Percentiles rank a stretch among this genome's conserved stretches.
Evolutionary conservation across 2,113 vertebrate genomes (phyloP).

Genomic region (Muntiacus muntjak): DNA sequence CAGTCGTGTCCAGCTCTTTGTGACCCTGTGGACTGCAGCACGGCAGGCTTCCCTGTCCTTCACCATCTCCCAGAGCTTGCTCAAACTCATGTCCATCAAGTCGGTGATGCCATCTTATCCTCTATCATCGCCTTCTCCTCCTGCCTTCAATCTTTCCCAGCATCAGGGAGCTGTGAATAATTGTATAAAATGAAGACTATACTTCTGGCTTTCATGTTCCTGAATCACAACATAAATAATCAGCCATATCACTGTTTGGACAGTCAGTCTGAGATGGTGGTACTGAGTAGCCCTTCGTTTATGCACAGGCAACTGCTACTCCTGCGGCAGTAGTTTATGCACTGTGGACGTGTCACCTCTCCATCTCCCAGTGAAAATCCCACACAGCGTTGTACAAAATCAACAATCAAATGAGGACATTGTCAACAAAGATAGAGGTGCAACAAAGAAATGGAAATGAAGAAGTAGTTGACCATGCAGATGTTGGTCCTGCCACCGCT

Average conservation of each 20-base stretch:
- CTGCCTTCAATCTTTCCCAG: not conserved
- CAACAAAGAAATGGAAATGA: not conserved
- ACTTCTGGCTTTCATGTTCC: not conserved
- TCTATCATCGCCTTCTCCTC: not conserved
- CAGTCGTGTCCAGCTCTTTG: not conserved
- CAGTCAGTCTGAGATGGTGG: not conserved
- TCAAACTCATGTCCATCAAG: not conserved
- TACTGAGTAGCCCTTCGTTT: not conserved
- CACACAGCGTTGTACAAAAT: not conserved
- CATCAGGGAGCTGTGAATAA: not conserved
- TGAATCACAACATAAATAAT: not conserved
- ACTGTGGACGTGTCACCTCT: not conserved
- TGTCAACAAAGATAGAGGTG: not conserved
- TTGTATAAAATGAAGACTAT: not conserved
- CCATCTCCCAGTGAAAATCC: not conserved
- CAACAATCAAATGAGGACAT: not conserved
- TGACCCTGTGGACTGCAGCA: not conserved
- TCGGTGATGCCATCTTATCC: not conserved
- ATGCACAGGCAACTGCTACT: not conserved
- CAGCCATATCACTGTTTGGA: not conserved
- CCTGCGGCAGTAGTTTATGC: not conserved
- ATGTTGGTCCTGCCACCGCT: not conserved
- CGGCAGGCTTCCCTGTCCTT: not conserved
- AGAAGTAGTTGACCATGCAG: not conserved
- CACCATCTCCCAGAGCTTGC: not conserved